Base-by-base conservation (phyloP, 1,140 invertebrate genomes). In the Macrobrachium nipponense region DNA sequence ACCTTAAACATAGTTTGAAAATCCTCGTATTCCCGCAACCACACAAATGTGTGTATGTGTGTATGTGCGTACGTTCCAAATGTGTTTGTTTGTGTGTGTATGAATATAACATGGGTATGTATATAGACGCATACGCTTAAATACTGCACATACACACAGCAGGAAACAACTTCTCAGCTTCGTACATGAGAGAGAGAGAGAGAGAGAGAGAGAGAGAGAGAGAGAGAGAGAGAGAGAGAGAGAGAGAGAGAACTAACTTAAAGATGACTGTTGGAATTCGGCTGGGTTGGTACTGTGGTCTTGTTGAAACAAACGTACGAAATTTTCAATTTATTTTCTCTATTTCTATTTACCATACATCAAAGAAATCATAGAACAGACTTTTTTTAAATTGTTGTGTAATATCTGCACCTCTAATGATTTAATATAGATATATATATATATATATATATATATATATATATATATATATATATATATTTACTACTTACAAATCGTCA, bases 381-480 rank as follows among this genome's bases (percentile, higher is more conserved):
- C 10, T 66, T n/a, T 66, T 64, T 27, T 2, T 66, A 0, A n/a
- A 66, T 3, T 11, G 2, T 0, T 18, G n/a, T 1, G 8, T 27
- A 66, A n/a, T 66, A 12, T 5, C 17, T 10, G 8, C 8, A 17
- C 17, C 8, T 27, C 20, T 64, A 20, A 20, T 5, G 15, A 15
- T 4, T 64, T 20, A 10, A 68, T 68, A n/a, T 70, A 70, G 12
- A 70, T 70, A 70, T 70, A 70, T 70, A 70, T 70, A 70, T 70
- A 70, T 70, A 70, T 70, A 70, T 70, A 70, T 70, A 70, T 70
- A 70, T 70, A 70, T 70, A 70, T 70, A 70, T 70, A 70, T 70
- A 70, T 70, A 70, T 70, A 70, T 70, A 70, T 70, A 70, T 70
- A 70, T 70, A 23, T 70, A 70, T 70, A 70, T 70, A 70, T 20